Evolutionary conservation across 1,140 invertebrate species (phyloP).

Genomic region (Hormaphis cornu): DNA sequence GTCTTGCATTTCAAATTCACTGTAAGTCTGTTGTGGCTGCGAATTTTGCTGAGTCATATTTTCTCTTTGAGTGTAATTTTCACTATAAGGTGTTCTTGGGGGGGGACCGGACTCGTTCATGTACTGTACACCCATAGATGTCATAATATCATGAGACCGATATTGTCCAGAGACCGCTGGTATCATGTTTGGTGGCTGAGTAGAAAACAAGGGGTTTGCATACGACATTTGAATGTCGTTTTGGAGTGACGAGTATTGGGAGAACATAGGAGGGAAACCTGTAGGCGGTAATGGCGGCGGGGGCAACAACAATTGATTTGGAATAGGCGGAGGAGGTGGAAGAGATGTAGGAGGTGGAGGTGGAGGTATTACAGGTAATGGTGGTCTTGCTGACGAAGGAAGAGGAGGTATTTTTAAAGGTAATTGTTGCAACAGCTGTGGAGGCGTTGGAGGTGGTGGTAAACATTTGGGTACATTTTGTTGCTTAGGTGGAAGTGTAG

Average conservation of each 20-base stretch:
- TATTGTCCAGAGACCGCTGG: background rate
- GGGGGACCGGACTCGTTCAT: background rate
- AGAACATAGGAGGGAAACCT: background rate
- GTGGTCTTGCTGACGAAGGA: constrained; percentile 3
- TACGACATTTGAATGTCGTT: background rate
- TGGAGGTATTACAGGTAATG: constrained; percentile 13
- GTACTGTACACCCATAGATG: background rate
- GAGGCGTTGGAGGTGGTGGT: constrained; percentile 16
- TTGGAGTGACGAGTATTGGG: background rate
- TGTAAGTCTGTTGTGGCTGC: background rate
- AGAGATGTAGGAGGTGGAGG: constrained; percentile 17
- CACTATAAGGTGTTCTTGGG: background rate
- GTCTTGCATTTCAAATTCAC: constrained; percentile 15
- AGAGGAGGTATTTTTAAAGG: constrained; percentile 7
- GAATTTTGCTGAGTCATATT: background rate
- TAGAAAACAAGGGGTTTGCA: background rate
- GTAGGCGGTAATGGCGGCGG: constrained; percentile 5
- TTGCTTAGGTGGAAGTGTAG: constrained; percentile 3
- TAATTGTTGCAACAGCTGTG: background rate
- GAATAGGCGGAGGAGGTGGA: constrained; percentile 11
- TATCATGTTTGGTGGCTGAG: constrained; percentile 12
- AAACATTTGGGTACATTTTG: constrained; percentile 12
- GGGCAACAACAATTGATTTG: background rate
- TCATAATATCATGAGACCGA: background rate
- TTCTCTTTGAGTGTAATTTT: constrained; percentile 26